These are phyloP conservation scores for Naja naja DNA, from an alignment of 2,113 vertebrate genomes.

Conservation along the genomic window DNA sequence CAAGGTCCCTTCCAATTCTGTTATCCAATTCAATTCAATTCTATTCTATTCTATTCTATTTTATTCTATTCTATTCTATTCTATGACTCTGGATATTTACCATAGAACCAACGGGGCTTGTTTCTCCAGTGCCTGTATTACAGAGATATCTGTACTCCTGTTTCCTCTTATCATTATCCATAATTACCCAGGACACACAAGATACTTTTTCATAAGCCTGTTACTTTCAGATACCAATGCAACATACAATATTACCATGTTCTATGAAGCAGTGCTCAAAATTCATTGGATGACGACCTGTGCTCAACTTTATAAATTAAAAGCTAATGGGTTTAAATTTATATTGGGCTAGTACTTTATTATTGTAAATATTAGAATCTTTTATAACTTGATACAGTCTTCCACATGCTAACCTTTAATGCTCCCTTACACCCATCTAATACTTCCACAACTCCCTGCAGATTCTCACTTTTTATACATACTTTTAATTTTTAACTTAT, in stretches of 20 bases:
- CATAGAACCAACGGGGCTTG: not conserved
- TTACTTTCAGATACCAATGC: not conserved
- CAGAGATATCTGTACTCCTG: not conserved
- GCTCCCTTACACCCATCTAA: not conserved
- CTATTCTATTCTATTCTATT: no score
- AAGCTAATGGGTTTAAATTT: not conserved
- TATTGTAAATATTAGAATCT: not conserved
- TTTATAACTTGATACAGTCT: not conserved
- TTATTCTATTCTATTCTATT: no score
- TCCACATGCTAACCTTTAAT: not conserved
- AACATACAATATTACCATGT: not conserved
- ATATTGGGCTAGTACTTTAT: not conserved
- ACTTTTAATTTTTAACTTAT: not conserved
- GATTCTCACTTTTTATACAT: not conserved
- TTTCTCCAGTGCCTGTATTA: not conserved
- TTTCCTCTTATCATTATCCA: not conserved
- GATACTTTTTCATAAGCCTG: not conserved
- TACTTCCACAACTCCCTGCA: not conserved
- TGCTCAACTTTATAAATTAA: not conserved
- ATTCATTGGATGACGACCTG: not conserved
- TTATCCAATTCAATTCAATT: no score
- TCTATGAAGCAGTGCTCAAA: not conserved
- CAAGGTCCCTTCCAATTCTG: no score
- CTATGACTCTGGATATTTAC: not conserved
- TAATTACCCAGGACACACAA: not conserved